A percentile compares a stretch with the other conserved stretches of the same genome.
Evolutionary conservation across 1,140 invertebrate species (phyloP).

Genomic region (Pseudachorutes palmiensis): DNA sequence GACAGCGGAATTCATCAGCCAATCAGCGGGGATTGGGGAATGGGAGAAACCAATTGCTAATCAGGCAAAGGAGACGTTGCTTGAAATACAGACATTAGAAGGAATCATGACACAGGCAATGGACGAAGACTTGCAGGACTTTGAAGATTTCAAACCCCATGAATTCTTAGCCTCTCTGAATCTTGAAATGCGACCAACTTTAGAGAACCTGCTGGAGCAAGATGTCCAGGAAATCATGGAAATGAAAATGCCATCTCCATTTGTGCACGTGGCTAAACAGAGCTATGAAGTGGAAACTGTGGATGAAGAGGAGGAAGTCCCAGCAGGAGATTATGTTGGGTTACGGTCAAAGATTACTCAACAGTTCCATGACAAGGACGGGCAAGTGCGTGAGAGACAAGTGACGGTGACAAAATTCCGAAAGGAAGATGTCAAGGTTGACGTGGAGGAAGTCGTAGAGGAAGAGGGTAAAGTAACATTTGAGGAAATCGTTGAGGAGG

Average conservation of each 20-base stretch:
- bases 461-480: slow-evolving; percentile 1
- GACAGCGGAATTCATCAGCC: neutral
- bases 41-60: neutral
- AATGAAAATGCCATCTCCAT: neutral
- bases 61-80: neutral
- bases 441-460: slow-evolving; percentile 7
- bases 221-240: neutral
- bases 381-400: slow-evolving; percentile 1
- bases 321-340: slow-evolving; percentile 12
- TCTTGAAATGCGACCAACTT: neutral
- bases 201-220: neutral
- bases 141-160: neutral
- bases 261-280: slow-evolving; percentile 10
- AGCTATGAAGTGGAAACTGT: slow-evolving; percentile 9
- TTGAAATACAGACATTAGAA: neutral
- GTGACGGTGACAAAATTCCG: slow-evolving; percentile 6
- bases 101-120: neutral
- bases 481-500: slow-evolving; percentile 11
- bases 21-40: neutral
- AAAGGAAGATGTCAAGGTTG: neutral
- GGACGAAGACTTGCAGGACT: neutral
- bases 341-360: neutral
- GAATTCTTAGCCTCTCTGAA: neutral
- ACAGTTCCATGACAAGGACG: neutral
- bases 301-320: slow-evolving; percentile 15